Percentiles rank a stretch among this genome's conserved stretches.
Evolutionary conservation across 2,888 invertebrate species (phyloP).

Genomic region (Acronicta alni): DNA sequence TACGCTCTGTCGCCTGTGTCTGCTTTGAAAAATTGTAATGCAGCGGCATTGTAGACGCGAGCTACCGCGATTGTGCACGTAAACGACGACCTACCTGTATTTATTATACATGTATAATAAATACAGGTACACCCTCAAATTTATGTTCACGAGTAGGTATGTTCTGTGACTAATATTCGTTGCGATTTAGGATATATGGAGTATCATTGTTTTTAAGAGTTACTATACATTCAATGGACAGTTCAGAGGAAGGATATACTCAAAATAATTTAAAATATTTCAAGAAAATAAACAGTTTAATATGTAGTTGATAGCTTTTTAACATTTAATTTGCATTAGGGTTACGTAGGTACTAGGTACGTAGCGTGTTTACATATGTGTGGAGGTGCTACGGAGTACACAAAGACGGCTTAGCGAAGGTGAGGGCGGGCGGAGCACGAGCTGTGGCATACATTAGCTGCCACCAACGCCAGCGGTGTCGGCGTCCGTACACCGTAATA

Average conservation of each 20-base stretch:
- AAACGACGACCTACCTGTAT: slow-evolving; percentile 61
- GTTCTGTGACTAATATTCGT: slow-evolving; percentile 9
- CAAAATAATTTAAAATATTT: slow-evolving; percentile 1
- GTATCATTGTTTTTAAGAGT: neutral
- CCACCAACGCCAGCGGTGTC: slow-evolving; percentile 77
- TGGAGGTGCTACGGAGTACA: slow-evolving; percentile 55
- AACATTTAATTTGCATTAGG: slow-evolving; percentile 56
- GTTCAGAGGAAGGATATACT: too few species aligned
- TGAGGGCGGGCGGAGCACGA: slow-evolving; percentile 81
- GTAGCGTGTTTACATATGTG: slow-evolving; percentile 38
- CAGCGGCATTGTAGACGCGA: slow-evolving; percentile 82
- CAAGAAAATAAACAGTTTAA: neutral
- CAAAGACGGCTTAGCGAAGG: slow-evolving; percentile 74
- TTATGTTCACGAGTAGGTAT: slow-evolving; percentile 56
- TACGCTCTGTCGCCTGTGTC: slow-evolving; percentile 85
- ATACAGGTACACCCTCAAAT: slow-evolving; percentile 62
- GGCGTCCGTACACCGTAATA: slow-evolving; percentile 83
- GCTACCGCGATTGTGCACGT: slow-evolving; percentile 79
- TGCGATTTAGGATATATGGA: neutral
- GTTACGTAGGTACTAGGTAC: slow-evolving; percentile 44
- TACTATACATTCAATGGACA: too few species aligned
- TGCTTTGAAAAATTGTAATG: slow-evolving; percentile 88
- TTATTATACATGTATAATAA: slow-evolving; percentile 28
- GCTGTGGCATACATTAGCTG: slow-evolving; percentile 86
- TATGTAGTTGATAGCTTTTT: slow-evolving; percentile 1